Evolutionary conservation across 2,888 invertebrate species (phyloP), one percentile per base, ranked within the genome.

Genomic region (Aspidiotus destructor): DNA sequence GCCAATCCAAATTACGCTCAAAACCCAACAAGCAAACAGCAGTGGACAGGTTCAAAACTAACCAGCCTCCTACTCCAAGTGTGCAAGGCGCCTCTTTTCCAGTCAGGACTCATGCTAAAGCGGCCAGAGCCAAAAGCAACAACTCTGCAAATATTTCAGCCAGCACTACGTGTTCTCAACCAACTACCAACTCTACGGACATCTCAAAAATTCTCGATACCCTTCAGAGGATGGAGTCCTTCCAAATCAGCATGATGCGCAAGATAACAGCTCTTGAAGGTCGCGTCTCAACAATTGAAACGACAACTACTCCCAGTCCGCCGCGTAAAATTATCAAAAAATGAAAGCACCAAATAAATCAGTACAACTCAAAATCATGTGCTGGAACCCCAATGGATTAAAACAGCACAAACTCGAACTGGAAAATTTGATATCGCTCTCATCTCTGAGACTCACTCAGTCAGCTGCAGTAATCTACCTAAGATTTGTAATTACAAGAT

Each of bases 351-450:
- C 8, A 8, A 8, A 55, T 44, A 8, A 44, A 10, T 10, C 48
- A 10, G 48, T 44, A 55, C 13, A 11, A 55, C 13, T 55, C 55
- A 55, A 55, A 16, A 60, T 68, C 54, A 41, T 68, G 13, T 53
- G 53, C 42, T 68, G 68, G 68, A 68, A 68, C 44, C 42, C 68
- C 44, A 68, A 68, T 41, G 68, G 68, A 41, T n/a, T 68, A 17
- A 52, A 17, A 53, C 52, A 16, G 28, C 41, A 61, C 7, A 60
- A 61, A 61, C 53, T 48, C 41, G 61, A 68, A 44, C 61, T 68
- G 7, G 60, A 44, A 17, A 44, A 41, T 17, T 28, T 67, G 60
- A 67, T 41, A 48, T 67, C 48, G 41, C 60, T 57, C 28, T 67
- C 15, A 67, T 44, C 15, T 68, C 60, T 8, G 16, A 68, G 42